Evolutionary conservation across 2,113 vertebrate genomes (phyloP).

Genomic region (Corynorhinus townsendii): DNA sequence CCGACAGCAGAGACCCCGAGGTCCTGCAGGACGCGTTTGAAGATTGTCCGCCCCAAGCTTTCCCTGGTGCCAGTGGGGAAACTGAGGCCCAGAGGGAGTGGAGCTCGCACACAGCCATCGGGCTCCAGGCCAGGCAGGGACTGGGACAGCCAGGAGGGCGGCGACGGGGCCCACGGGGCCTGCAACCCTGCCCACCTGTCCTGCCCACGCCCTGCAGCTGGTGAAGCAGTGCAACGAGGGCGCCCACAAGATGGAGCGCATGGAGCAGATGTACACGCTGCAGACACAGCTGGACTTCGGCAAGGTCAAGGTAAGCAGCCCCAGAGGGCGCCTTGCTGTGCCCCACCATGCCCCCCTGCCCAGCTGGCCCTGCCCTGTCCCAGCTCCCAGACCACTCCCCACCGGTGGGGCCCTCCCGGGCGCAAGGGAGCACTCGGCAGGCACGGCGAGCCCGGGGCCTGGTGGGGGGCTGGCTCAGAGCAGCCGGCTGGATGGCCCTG

Average conservation of each 20-base stretch:
- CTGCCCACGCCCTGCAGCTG: constrained; percentile 78
- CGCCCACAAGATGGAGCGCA: constrained; percentile 93
- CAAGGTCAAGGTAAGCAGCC: constrained; percentile 90
- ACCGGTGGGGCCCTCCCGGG: background rate
- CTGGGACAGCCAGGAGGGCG: rapidly evolving
- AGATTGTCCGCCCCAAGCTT: rapidly evolving
- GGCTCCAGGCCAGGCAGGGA: background rate
- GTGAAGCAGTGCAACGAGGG: constrained; percentile 93
- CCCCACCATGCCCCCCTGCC: too few species aligned
- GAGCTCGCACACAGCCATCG: rapidly evolving
- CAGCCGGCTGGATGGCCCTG: background rate
- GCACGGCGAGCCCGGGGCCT: background rate
- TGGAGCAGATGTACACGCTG: constrained; percentile 94
- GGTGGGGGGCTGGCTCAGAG: background rate
- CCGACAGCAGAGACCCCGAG: background rate
- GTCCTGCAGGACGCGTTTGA: too few species aligned
- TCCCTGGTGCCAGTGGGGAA: rapidly evolving
- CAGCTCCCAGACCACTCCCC: too few species aligned
- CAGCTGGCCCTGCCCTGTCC: too few species aligned
- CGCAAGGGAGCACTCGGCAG: rapidly evolving
- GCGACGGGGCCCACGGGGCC: rapidly evolving
- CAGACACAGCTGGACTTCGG: constrained; percentile 96
- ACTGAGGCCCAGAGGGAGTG: background rate
- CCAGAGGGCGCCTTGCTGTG: too few species aligned
- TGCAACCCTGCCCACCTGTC: rapidly evolving